Conservation (phyloP, 2,888 invertebrate species). For the Heteropelma amictum region DNA sequence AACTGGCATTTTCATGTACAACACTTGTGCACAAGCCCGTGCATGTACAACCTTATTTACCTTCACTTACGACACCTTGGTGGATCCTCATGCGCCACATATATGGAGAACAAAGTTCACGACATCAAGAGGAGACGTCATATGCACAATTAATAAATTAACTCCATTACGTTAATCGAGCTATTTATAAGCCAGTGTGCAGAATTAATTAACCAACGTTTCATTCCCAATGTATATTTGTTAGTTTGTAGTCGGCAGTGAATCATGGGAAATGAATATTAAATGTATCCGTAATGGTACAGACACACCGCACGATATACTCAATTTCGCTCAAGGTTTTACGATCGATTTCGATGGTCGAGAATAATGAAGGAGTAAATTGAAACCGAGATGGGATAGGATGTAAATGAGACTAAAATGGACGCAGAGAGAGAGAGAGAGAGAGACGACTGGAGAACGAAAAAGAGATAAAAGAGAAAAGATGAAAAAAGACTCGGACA, state of each 20-base stretch:
- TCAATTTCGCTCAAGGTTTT: not conserved
- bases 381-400: not conserved
- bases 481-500: not conserved
- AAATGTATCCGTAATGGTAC: not conserved
- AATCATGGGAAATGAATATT: not conserved
- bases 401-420: constrained; percentile 2
- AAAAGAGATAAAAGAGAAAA: not conserved
- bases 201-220: constrained; percentile 17
- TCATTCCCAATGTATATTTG: not conserved
- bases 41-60: not conserved
- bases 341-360: not conserved
- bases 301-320: not conserved
- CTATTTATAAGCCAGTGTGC: not conserved
- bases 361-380: not conserved
- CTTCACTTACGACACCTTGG: not conserved
- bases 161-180: not conserved
- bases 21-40: no score
- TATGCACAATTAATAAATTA: constrained; percentile 46
- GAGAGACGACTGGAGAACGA: not conserved
- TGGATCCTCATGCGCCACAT: not conserved
- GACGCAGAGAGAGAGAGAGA: not conserved
- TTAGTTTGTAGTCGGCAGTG: not conserved
- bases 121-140: constrained; percentile 1
- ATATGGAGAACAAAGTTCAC: not conserved
- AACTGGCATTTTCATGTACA: no score